Conservation (phyloP, 2,797 vertebrate species). For the Pipistrellus nathusii region DNA sequence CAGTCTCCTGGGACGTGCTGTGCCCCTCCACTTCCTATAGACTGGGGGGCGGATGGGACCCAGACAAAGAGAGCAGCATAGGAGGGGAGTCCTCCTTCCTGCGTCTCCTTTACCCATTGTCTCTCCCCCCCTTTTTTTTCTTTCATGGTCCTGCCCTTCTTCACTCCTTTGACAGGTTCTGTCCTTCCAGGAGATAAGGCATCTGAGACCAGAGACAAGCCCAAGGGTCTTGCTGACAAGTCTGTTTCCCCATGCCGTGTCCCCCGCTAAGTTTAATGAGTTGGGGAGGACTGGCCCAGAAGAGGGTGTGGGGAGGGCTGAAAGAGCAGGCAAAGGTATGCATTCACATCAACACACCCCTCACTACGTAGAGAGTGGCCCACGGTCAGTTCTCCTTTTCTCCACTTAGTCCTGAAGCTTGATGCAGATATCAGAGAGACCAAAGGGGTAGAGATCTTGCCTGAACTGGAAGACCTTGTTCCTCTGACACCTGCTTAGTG, state of each 20-base stretch:
- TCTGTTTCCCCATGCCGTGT: neutral
- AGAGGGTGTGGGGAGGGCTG: neutral
- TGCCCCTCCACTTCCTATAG: neutral
- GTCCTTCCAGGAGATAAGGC: neutral
- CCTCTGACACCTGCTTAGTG: neutral
- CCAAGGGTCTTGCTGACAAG: conserved; percentile 9
- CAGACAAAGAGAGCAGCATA: neutral
- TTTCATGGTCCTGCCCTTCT: neutral
- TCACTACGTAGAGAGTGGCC: neutral
- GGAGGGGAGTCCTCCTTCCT: neutral
- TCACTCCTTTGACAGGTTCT: neutral
- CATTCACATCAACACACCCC: neutral
- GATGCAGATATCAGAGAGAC: neutral
- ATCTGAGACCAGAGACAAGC: conserved; percentile 6
- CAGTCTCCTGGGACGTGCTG: neutral
- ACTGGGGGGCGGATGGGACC: neutral
- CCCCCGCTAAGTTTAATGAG: neutral
- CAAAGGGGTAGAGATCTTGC: neutral
- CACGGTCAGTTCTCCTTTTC: neutral
- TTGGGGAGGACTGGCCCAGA: neutral
- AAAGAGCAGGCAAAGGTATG: neutral
- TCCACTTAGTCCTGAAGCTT: neutral
- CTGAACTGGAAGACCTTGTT: neutral
- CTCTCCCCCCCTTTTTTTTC: neutral
- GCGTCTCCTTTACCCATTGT: neutral